phyloP scores from a whole-genome alignment of 2,113 vertebrate genomes.

The Naja naja region DNA sequence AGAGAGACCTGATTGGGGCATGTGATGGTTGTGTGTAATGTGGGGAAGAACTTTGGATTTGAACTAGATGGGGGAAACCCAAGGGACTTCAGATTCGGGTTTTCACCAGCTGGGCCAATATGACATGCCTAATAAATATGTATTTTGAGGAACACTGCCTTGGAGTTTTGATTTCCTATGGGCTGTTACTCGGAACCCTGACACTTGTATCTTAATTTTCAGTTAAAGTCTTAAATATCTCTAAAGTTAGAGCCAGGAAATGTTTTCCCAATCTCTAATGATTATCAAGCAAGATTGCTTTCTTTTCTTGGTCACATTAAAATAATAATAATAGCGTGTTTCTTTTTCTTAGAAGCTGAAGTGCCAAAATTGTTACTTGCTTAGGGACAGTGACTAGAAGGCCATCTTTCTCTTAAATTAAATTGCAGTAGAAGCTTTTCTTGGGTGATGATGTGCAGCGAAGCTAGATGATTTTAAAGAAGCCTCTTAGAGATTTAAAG shows the following conservation, averaged over 20 bases:
- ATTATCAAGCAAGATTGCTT: background rate
- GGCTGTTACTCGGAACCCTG: too few relatives aligned
- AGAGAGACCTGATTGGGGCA: too few relatives aligned
- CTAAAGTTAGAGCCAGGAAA: background rate
- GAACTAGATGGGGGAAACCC: too few relatives aligned
- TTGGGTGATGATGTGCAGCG: conserved; percentile 71
- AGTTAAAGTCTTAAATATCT: background rate
- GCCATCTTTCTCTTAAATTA: conserved; percentile 61
- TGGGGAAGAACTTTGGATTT: too few relatives aligned
- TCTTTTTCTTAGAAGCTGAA: conserved; percentile 38
- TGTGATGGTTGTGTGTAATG: too few relatives aligned
- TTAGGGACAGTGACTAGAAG: conserved; percentile 60
- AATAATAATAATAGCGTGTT: rapidly evolving
- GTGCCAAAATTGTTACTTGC: conserved; percentile 62
- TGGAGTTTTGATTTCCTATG: too few relatives aligned
- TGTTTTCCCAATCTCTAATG: background rate
- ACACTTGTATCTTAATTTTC: background rate
- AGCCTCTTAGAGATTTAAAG: conserved; percentile 73
- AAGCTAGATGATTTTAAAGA: conserved; percentile 74
- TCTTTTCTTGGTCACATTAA: conserved; percentile 23
- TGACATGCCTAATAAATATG: too few relatives aligned
- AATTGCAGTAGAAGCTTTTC: conserved; percentile 70
- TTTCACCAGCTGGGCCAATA: too few relatives aligned
- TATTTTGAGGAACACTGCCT: too few relatives aligned
- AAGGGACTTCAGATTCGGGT: too few relatives aligned